Conservation (phyloP, 2,888 invertebrate species). For the Cartodere bifasciata region DNA sequence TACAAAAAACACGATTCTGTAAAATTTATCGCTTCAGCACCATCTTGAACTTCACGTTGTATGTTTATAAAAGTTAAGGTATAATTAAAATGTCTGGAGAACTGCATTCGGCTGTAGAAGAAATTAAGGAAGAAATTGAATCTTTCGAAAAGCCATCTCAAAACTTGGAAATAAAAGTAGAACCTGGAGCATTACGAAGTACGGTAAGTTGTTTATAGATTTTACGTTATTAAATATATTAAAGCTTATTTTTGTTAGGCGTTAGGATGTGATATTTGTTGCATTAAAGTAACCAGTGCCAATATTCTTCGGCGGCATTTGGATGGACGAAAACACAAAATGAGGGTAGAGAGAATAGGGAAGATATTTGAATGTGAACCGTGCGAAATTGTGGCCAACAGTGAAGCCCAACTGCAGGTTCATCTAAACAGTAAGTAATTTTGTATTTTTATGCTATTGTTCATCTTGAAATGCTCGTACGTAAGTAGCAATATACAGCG, state of each 20-base stretch:
- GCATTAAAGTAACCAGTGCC: slow-evolving; percentile 30
- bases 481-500: not conserved
- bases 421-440: slow-evolving; percentile 30
- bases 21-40: too few relatives aligned
- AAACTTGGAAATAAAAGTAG: slow-evolving; percentile 9
- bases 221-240: slow-evolving; percentile 4
- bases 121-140: slow-evolving; percentile 13
- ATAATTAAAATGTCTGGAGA: slow-evolving; percentile 19
- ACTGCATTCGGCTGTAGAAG: slow-evolving; percentile 21
- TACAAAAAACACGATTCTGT: too few relatives aligned
- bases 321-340: slow-evolving; percentile 31
- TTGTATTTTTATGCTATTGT: not conserved
- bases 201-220: slow-evolving; percentile 6
- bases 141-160: slow-evolving; percentile 10
- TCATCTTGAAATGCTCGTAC: not conserved
- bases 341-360: slow-evolving; percentile 28
- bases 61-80: too few relatives aligned
- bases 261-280: slow-evolving; percentile 29
- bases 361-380: slow-evolving; percentile 31
- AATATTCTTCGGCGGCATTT: slow-evolving; percentile 31
- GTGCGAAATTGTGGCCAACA: slow-evolving; percentile 31
- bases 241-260: slow-evolving; percentile 18
- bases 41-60: too few relatives aligned
- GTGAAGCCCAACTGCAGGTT: slow-evolving; percentile 32
- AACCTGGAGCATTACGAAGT: slow-evolving; percentile 3